phyloP scores from a whole-genome alignment of 1,140 invertebrate species.

The honey bee (Apis mellifera) region Amel_HAv3.1 CM009940.2:217501-218000 shows the following conservation, averaged over 20 bases:
- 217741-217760: neutral
- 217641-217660: constrained; percentile 77
- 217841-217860: no score
- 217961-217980: constrained; percentile 86
- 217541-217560: constrained; percentile 84
- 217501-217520: constrained; percentile 85
- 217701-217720: neutral
- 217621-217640: constrained; percentile 84
- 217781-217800: no score
- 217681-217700: constrained; percentile 1
- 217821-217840: no score
- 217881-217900: no score
- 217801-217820: no score
- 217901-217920: neutral
- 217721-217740: no score
- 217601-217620: constrained; percentile 89
- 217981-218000: constrained; percentile 85
- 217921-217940: constrained; percentile 85
- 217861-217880: no score
- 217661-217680: constrained; percentile 77
- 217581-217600: constrained; percentile 87
- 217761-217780: no score
- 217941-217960: constrained; percentile 86
- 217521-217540: constrained; percentile 85
- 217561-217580: constrained; percentile 82